Evolutionary conservation across 2,113 vertebrate genomes (phyloP).

Genomic region (Micronisus gabar): DNA sequence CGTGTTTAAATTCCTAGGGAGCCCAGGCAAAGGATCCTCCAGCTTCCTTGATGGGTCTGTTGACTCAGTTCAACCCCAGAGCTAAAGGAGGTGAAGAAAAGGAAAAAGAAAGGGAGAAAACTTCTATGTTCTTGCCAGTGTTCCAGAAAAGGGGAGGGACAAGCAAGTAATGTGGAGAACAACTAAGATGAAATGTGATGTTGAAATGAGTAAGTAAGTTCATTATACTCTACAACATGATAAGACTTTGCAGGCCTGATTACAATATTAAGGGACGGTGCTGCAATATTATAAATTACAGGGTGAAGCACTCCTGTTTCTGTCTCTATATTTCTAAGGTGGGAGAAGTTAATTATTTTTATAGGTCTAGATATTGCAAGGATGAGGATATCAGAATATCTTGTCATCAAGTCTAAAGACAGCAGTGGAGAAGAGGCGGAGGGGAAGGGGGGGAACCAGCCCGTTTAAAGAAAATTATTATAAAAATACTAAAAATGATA

Average conservation of each 20-base stretch:
- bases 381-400: constrained; percentile 51
- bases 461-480: constrained; percentile 53
- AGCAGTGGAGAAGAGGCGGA: background rate
- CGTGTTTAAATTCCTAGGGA: background rate
- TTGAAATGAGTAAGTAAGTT: constrained; percentile 66
- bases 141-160: constrained; percentile 5
- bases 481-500: constrained; percentile 69
- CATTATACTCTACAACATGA: constrained; percentile 69
- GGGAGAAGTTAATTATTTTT: constrained; percentile 79
- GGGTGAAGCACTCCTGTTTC: constrained; percentile 63
- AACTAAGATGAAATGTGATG: constrained; percentile 67
- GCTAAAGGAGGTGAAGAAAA: background rate
- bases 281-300: constrained; percentile 72
- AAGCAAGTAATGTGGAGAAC: constrained; percentile 29
- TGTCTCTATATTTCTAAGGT: constrained; percentile 64
- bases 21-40: background rate
- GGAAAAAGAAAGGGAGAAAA: background rate
- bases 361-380: constrained; percentile 71
- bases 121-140: background rate
- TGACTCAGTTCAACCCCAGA: background rate
- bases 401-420: constrained; percentile 37
- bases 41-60: background rate
- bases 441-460: background rate
- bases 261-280: constrained; percentile 61
- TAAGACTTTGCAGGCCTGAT: constrained; percentile 67